phyloP scores from a whole-genome alignment of 2,888 invertebrate species.

The Chymomyza procnemis region DNA sequence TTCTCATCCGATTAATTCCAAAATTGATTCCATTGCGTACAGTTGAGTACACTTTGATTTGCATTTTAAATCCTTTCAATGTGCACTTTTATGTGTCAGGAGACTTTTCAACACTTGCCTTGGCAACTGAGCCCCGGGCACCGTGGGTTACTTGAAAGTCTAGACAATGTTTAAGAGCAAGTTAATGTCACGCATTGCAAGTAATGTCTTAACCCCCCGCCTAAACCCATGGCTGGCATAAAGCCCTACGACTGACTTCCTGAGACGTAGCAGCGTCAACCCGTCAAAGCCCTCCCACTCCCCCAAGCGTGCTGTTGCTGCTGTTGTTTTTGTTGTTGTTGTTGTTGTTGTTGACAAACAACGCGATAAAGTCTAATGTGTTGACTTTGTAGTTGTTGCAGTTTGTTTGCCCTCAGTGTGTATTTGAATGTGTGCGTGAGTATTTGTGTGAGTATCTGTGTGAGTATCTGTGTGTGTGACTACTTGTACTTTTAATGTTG shows the following conservation, averaged over 20 bases:
- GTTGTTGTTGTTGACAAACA: conserved; percentile 15
- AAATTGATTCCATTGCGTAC: not conserved
- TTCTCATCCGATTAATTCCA: not conserved
- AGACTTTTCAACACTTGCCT: not conserved
- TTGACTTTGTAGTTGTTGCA: conserved; percentile 6
- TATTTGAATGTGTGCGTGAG: not conserved
- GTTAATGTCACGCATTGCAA: not conserved
- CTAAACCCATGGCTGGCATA: not conserved
- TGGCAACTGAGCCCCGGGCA: not conserved
- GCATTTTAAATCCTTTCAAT: not conserved
- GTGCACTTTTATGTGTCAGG: not conserved
- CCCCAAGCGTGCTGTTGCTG: not conserved
- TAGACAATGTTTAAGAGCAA: not conserved
- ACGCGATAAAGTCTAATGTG: conserved; percentile 8
- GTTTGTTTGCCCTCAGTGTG: conserved; percentile 8
- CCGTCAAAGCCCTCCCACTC: not conserved
- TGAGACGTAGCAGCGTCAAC: not conserved
- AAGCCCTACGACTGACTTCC: not conserved
- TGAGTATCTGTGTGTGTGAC: not conserved
- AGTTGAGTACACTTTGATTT: not conserved
- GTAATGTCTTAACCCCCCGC: not conserved
- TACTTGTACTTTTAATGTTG: conserved; percentile 32
- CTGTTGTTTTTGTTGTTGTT: not conserved
- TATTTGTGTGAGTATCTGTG: not conserved
- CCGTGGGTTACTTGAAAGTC: not conserved